phyloP scores from a whole-genome alignment of 2,888 invertebrate species.

The Taenaris catops region DNA sequence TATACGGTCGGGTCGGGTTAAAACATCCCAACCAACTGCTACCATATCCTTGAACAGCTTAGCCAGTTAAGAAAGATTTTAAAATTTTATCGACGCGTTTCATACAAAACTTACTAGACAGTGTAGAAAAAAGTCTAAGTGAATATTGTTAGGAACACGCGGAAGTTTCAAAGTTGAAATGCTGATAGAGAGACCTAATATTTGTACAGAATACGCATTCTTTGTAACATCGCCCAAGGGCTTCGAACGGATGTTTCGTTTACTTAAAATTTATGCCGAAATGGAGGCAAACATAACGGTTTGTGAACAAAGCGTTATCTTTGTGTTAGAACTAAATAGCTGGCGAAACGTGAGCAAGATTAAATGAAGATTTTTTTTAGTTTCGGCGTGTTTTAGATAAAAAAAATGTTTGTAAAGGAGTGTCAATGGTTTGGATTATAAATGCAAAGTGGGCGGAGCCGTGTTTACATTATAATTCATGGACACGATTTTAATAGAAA shows the following conservation, averaged over 20 bases:
- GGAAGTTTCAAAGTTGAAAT: conserved; percentile 23
- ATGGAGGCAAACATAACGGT: conserved; percentile 52
- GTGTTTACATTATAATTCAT: conserved; percentile 18
- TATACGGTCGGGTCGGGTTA: too few relatives aligned
- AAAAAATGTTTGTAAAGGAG: conserved; percentile 40
- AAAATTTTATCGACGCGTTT: too few relatives aligned
- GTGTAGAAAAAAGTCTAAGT: neutral
- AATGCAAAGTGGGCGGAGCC: conserved; percentile 16
- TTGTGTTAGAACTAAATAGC: conserved; percentile 49
- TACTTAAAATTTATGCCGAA: conserved; percentile 34
- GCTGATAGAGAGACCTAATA: conserved; percentile 23
- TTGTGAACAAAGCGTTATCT: conserved; percentile 55
- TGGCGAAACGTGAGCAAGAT: conserved; percentile 59
- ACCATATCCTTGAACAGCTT: too few relatives aligned
- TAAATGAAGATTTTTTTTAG: conserved; percentile 35
- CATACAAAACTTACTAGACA: too few relatives aligned
- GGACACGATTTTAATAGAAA: conserved; percentile 14
- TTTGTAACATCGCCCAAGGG: conserved; percentile 26
- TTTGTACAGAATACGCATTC: conserved; percentile 28
- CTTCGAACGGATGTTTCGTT: conserved; percentile 38
- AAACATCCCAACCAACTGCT: too few relatives aligned
- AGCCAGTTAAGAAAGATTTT: too few relatives aligned
- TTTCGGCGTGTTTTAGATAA: conserved; percentile 31
- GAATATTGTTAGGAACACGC: conserved; percentile 15
- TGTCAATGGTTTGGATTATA: conserved; percentile 31